phyloP scores from a whole-genome alignment of 2,797 vertebrate genomes.

The Argyrosomus regius region DNA sequence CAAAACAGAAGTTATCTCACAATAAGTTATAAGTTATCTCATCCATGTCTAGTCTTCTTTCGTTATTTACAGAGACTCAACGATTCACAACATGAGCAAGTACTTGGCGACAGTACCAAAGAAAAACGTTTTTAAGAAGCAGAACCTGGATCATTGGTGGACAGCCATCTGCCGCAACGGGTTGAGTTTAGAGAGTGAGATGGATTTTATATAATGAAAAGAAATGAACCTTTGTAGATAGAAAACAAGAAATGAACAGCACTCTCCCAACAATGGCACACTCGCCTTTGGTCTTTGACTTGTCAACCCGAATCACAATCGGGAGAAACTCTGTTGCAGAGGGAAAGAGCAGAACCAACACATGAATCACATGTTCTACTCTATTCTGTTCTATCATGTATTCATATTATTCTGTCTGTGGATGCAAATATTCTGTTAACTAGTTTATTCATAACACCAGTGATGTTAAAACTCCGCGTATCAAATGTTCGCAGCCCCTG shows the following conservation, averaged over 20 bases:
- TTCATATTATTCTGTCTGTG: background rate
- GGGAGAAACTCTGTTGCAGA: background rate
- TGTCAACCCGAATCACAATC: background rate
- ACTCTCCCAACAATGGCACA: background rate
- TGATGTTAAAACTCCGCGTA: background rate
- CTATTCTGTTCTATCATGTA: background rate
- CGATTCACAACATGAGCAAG: too few relatives aligned
- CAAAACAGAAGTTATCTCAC: too few relatives aligned
- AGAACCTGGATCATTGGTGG: too few relatives aligned
- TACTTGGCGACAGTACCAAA: too few relatives aligned
- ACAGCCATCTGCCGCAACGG: too few relatives aligned
- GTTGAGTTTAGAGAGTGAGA: too few relatives aligned
- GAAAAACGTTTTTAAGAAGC: too few relatives aligned
- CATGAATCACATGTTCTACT: background rate
- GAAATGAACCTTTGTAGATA: background rate
- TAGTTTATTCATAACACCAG: conserved; percentile 1
- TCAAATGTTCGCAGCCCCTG: background rate
- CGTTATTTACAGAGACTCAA: too few relatives aligned
- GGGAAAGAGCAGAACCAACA: background rate
- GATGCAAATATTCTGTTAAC: conserved; percentile 10
- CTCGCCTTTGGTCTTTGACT: background rate
- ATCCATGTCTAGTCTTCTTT: too few relatives aligned
- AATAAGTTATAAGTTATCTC: too few relatives aligned
- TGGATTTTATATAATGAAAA: background rate
- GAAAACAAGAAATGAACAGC: background rate